Base-by-base conservation (phyloP, 2,797 vertebrate genomes). In the Carduelis carduelis region DNA sequence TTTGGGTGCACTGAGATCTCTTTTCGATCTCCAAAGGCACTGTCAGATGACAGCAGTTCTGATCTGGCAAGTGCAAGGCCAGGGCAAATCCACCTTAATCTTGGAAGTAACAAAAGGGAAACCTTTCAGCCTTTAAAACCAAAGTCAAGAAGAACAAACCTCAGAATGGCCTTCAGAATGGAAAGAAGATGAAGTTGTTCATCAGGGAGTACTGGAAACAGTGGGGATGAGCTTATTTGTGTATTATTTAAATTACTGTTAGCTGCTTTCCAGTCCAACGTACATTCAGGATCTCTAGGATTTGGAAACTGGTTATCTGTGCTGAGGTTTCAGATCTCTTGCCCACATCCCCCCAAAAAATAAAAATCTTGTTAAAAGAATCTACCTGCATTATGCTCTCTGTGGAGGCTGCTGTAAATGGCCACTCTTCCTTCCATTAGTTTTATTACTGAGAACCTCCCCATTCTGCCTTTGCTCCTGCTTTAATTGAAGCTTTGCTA, bases 361-460 rank as follows among this genome's bases (percentile, higher is more conserved):
- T 70, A 61, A 75, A 86, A 61, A 65, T 30, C 65, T 44, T 32
- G 11, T 52, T 81, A 26, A 24, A 89, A 79, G 9, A 43, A 56
- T 60, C 63, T 39, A n/a, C 80, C 41, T 87, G 59, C 19, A 6
- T 83, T 56, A 9, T 17, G 17, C 8, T 91, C 28, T 23, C 27
- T 1, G 2, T n/a, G 47, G 52, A 91, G 79, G 57, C 76, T 55
- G 30, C 77, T 28, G 53, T 78, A 88, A 93, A 47, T 53, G 83
- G 56, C 46, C 66, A 10, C 70, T 95, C 80, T 86, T 72, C 69
- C 66, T 93, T 55, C 85, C 66, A 61, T 95, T 84, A 64, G 47
- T 82, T 92, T 94, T 91, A 86, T 94, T 93, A 57, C 85, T 22
- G 55, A 83, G 84, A 95, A 78, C 75, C 41, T 86, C 84, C 82